Evolutionary conservation across 2,113 vertebrate genomes (phyloP), one percentile per base, ranked within the genome.

Genomic region (Xenus cinereus): DNA sequence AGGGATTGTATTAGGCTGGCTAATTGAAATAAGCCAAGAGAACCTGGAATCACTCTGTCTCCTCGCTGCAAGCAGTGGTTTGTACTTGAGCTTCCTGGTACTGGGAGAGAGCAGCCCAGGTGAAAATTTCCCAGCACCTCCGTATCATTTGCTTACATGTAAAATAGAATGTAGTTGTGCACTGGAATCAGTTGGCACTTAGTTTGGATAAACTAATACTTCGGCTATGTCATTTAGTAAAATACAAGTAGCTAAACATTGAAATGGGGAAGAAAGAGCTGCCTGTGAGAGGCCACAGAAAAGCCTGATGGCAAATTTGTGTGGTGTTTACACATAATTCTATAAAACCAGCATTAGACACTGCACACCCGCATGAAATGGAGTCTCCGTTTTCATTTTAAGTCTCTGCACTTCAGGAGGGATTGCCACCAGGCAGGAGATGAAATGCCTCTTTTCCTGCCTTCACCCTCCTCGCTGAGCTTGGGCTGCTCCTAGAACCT

Each of bases 21-120:
- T 96, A 89, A 87, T 77, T 90, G 80, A 94, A 96, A 87, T 57
- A 91, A 89, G 28, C 62, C 76, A 75, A 23, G 80, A 81, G 53
- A 84, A 75, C 41, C 10, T 56, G 43, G 23, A 79, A 66, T 53
- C 79, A 41, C 63, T 33, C 51, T 46, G n/a, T 22, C 73, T 87
- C 23, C 63, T 83, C 7, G 12, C 56, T 74, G 43, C 56, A 92
- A 45, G 12, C 14, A 46, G 10, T 32, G 35, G 46, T n/a, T 60
- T 89, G 64, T 20, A 30, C 32, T 73, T 63, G 56, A 56, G 22
- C 39, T 35, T 77, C 37, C 74, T 72, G 37, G 17, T 41, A 22
- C 27, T 63, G 51, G 12, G 1, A 4, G 35, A 79, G 56, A 73
- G 28, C 20, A 54, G 20, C 22, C 19, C 22, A 37, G 81, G 19